Evolutionary conservation across 2,113 vertebrate genomes (phyloP).

Genomic region (Monarcha castaneiventris): DNA sequence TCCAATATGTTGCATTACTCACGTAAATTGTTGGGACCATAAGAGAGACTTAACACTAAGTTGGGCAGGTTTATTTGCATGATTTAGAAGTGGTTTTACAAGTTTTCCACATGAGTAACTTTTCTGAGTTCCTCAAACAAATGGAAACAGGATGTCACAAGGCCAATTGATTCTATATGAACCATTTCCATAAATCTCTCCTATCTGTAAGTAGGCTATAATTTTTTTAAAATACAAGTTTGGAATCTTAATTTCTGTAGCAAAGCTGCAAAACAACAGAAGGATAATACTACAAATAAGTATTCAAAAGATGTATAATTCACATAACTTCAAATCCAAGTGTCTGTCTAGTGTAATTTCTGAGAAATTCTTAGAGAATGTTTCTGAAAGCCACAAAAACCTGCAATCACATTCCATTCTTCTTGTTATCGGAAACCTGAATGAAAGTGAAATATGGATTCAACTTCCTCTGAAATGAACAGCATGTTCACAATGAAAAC

Average conservation of each 20-base stretch:
- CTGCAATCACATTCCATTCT: background rate
- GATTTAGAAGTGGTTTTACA: background rate
- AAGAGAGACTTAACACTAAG: background rate
- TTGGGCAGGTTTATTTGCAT: background rate
- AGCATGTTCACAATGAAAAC: conserved; percentile 9
- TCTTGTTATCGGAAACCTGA: background rate
- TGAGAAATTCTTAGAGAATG: background rate
- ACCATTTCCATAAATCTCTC: background rate
- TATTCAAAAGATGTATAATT: background rate
- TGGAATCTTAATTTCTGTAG: background rate
- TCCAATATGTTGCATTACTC: background rate
- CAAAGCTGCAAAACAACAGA: background rate
- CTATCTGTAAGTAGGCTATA: background rate
- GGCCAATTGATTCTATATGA: background rate
- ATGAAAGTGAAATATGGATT: background rate
- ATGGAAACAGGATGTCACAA: background rate
- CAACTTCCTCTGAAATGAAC: conserved; percentile 4
- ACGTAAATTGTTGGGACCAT: background rate
- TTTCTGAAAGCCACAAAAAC: background rate
- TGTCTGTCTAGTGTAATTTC: background rate
- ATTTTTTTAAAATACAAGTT: background rate
- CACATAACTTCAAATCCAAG: background rate
- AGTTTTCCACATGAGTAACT: background rate
- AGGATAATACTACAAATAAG: background rate
- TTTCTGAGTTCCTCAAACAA: background rate